phyloP scores from a whole-genome alignment of 2,113 vertebrate species.

The Athene cunicularia region DNA sequence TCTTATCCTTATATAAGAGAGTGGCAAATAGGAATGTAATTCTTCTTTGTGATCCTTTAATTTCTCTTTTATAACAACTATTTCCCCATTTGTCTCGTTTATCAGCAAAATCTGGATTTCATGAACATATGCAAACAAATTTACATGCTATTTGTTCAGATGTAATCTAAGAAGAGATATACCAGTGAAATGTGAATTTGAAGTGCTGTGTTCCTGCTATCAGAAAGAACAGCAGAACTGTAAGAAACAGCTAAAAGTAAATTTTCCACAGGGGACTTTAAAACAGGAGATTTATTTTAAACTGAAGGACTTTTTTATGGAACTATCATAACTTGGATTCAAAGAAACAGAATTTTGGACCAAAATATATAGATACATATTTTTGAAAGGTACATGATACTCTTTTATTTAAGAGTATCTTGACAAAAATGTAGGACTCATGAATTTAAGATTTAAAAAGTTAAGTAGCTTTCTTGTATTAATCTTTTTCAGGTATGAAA shows the following conservation, averaged over 20 bases:
- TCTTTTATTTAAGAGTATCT: neutral
- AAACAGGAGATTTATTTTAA: neutral
- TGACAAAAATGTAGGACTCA: neutral
- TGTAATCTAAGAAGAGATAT: neutral
- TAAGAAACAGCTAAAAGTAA: neutral
- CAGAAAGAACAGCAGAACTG: neutral
- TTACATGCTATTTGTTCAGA: neutral
- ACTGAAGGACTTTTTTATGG: neutral
- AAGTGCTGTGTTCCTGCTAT: neutral
- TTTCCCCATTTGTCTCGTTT: neutral
- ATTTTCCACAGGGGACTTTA: neutral
- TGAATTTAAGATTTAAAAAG: neutral
- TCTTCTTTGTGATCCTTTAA: neutral
- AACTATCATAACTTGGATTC: neutral
- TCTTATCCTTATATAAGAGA: neutral
- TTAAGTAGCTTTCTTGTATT: neutral
- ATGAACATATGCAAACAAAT: neutral
- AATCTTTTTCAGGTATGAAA: neutral
- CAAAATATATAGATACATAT: neutral
- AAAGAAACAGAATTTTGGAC: neutral
- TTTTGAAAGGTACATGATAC: neutral
- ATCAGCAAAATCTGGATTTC: neutral
- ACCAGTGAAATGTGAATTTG: neutral
- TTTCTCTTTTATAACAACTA: neutral
- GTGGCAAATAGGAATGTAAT: neutral